These are phyloP conservation scores for Sprattus sprattus DNA, from an alignment of 2,113 vertebrate genomes.

Conservation along the genomic window DNA sequence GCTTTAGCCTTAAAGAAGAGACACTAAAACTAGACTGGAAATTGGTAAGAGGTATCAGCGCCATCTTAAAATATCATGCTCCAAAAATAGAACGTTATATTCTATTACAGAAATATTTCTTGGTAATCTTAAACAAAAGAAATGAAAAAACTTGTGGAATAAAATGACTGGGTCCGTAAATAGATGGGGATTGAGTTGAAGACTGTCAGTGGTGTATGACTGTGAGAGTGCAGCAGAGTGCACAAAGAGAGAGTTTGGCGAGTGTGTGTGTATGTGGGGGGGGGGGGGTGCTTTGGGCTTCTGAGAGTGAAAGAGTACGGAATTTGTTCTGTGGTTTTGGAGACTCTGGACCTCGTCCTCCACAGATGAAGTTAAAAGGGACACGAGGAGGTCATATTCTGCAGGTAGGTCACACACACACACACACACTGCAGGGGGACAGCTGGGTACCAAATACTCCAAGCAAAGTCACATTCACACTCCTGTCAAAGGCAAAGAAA, in stretches of 20 bases:
- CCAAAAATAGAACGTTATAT: background rate
- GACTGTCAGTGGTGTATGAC: background rate
- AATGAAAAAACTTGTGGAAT: background rate
- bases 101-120: background rate
- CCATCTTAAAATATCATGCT: background rate
- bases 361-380: constrained; percentile 31
- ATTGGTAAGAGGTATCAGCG: background rate
- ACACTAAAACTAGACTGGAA: no score
- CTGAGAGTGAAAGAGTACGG: background rate
- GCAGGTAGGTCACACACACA: constrained; percentile 13
- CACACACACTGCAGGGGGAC: background rate
- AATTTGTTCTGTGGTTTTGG: background rate
- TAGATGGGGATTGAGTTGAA: background rate
- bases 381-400: background rate
- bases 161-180: no score
- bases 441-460: background rate
- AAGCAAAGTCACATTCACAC: background rate
- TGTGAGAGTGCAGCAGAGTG: background rate
- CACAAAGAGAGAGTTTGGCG: no score
- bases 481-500: background rate
- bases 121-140: background rate
- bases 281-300: no score
- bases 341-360: background rate
- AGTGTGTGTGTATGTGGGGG: background rate
- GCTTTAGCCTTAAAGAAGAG: no score